phyloP scores from a whole-genome alignment of 2,113 vertebrate species.

The Pseudorasbora parva region DNA sequence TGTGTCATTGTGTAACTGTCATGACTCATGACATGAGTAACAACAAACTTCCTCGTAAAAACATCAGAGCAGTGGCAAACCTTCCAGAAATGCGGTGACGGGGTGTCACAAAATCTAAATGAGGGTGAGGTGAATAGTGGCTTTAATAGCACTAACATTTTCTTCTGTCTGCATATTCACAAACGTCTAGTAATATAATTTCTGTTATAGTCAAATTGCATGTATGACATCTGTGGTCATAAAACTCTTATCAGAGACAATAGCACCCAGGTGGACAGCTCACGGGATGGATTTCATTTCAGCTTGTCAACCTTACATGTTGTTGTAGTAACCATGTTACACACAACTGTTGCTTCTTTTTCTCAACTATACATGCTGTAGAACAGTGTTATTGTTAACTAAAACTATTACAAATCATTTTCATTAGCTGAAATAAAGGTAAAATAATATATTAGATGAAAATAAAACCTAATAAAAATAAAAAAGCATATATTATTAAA shows the following conservation, averaged over 20 bases:
- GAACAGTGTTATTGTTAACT: neutral
- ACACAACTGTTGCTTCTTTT: neutral
- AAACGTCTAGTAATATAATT: neutral
- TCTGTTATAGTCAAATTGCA: constrained; percentile 8
- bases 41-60: neutral
- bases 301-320: neutral
- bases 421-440: neutral
- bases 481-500: neutral
- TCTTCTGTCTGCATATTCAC: neutral
- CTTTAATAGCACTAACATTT: neutral
- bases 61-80: neutral
- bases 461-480: neutral
- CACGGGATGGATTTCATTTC: constrained; percentile 14
- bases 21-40: no score
- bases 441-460: neutral
- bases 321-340: neutral
- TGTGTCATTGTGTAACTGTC: constrained; percentile 7
- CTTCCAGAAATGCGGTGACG: neutral
- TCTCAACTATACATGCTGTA: neutral
- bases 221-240: neutral
- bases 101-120: no score
- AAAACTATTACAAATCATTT: neutral
- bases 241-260: constrained; percentile 22
- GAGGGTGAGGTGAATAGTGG: neutral
- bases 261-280: neutral